Evolutionary conservation across 2,797 vertebrate genomes (phyloP), one percentile per base, ranked within the genome.

Genomic region (Lophius americanus): DNA sequence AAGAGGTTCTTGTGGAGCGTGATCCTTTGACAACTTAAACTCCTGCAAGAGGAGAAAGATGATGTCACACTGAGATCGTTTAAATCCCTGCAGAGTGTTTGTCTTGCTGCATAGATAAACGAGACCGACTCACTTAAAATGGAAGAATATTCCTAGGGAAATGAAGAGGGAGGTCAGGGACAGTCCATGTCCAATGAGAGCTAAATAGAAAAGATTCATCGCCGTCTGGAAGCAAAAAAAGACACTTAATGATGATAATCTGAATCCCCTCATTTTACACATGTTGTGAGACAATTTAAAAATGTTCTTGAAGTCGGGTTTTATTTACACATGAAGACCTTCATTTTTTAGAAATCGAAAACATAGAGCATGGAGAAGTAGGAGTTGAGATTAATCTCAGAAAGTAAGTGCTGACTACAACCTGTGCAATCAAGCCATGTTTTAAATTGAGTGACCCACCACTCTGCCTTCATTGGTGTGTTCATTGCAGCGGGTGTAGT

Each of bases 1-100:
- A 99, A 99, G 41, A 99, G 95, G 87, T 99, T 99, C 92, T 99
- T 99, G 85, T 99, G 98, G 51, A 99, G 94, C 0, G 97, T 99
- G 84, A 99, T 98, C 91, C 98, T 95, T 51, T 99, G 98, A 91
- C 98, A 99, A 73, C 97, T 99, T 78, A 99, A 89, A 88, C 96
- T 99, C 94, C 97, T 98, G 82, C 63, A 78, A 86, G 66, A 50
- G 43, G 10, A 64, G 50, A 67, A 52, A 63, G 7, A 4, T 0
- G 2, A 63, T 13, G 49, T 63, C 51, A 61, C n/a, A 38, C 6
- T 43, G 51, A 7, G 0, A 6, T 2, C n/a, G 36, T 11, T 3
- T 7, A 51, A 13, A 57, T 10, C 6, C 7, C 38, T 2, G 11
- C 10, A 8, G 38, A 53, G 32, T 37, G 7, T 0, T 1, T 7